phyloP scores from a whole-genome alignment of 2,888 invertebrate species.

The Ephialtes manifestator region DNA sequence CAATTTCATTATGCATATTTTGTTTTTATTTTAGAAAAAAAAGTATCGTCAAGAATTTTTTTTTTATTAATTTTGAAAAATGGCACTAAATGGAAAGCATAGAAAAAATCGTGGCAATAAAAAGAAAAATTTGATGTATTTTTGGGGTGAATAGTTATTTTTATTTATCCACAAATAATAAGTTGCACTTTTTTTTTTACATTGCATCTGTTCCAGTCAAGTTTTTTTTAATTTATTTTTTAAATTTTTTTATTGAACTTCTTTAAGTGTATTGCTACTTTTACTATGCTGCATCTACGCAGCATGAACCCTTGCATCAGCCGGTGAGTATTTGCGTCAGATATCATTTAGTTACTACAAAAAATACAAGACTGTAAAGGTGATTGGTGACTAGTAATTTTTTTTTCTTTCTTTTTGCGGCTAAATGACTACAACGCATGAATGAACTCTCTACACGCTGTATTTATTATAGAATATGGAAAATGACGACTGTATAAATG shows the following conservation, averaged over 20 bases:
- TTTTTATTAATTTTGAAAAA: too few species aligned
- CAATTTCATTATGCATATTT: too few species aligned
- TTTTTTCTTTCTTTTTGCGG: constrained; percentile 4
- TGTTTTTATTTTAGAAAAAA: too few species aligned
- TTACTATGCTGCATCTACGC: neutral
- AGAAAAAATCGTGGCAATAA: too few species aligned
- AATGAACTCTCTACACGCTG: constrained; percentile 30
- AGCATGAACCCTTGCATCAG: constrained; percentile 48
- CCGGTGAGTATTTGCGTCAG: constrained; percentile 46
- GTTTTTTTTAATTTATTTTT: neutral
- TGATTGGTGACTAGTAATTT: neutral
- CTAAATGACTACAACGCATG: constrained; percentile 44
- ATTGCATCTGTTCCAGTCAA: too few species aligned
- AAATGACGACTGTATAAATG: neutral
- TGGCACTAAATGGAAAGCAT: too few species aligned
- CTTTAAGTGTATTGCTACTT: neutral
- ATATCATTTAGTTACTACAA: constrained; percentile 26
- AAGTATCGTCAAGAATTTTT: too few species aligned
- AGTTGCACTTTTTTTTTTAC: too few species aligned
- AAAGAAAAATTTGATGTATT: too few species aligned
- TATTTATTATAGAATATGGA: neutral
- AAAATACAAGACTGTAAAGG: constrained; percentile 12
- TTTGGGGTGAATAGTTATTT: too few species aligned
- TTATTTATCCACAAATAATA: neutral
- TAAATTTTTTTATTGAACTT: neutral